phyloP scores from a whole-genome alignment of 1,140 invertebrate species.

The Lysiphlebus fabarum region DNA sequence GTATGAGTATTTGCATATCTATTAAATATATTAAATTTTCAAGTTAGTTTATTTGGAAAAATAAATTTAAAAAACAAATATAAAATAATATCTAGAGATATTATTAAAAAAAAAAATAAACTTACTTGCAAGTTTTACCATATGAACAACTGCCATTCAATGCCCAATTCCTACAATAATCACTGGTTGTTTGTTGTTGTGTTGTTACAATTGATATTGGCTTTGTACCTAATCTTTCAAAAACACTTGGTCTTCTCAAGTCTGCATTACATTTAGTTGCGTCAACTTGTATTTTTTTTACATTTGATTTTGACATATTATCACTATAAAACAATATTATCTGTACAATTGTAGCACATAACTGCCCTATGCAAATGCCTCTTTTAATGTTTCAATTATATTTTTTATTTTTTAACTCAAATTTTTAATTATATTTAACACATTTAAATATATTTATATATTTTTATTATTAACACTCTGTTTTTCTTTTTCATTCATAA shows the following conservation, averaged over 20 bases:
- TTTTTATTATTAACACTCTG: no score
- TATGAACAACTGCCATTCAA: conserved; percentile 72
- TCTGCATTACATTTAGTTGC: conserved; percentile 67
- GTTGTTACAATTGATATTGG: conserved; percentile 57
- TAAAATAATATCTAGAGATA: not conserved
- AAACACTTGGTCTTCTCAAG: conserved; percentile 69
- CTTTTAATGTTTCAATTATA: conserved; percentile 11
- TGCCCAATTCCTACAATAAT: conserved; percentile 73
- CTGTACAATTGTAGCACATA: conserved; percentile 53
- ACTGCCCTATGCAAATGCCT: conserved; percentile 44
- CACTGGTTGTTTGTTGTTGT: conserved; percentile 46
- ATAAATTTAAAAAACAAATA: not conserved
- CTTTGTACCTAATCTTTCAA: conserved; percentile 74
- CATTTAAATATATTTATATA: no score
- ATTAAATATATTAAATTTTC: no score
- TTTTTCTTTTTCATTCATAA: no score
- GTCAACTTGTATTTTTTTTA: conserved; percentile 74
- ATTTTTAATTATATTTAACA: no score
- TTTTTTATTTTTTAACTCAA: no score
- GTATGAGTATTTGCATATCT: conserved; percentile 69
- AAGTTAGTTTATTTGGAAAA: no score
- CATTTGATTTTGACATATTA: conserved; percentile 75
- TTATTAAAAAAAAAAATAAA: conserved; percentile 20
- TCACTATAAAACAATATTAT: conserved; percentile 53
- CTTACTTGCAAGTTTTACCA: conserved; percentile 69